Evolutionary conservation across 2,113 vertebrate genomes (phyloP).

Genomic region (Castor canadensis): DNA sequence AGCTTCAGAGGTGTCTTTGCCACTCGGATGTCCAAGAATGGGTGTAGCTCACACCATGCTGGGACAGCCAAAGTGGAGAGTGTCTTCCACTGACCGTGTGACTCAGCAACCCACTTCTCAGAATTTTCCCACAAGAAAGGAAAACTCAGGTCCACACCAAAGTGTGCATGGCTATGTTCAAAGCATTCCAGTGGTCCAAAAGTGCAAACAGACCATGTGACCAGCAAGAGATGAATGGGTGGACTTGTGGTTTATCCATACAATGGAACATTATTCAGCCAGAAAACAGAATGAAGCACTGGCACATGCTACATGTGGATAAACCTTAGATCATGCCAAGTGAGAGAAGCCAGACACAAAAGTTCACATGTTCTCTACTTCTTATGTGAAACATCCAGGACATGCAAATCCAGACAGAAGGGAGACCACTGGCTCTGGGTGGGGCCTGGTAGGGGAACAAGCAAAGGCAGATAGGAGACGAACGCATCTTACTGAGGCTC

Average conservation of each 20-base stretch:
- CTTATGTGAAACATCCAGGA: accelerated
- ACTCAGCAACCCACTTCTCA: background rate
- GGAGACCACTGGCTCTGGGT: background rate
- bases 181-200: background rate
- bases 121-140: accelerated
- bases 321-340: accelerated
- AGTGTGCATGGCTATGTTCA: accelerated
- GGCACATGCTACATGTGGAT: accelerated
- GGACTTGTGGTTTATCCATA: accelerated
- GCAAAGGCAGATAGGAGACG: background rate
- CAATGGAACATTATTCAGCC: accelerated
- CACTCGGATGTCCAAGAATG: accelerated
- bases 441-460: no score
- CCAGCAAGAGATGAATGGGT: accelerated
- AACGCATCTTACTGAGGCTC: background rate
- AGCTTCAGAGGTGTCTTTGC: background rate
- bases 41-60: background rate
- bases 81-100: accelerated
- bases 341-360: background rate
- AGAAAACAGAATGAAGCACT: accelerated
- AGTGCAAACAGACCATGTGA: accelerated
- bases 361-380: accelerated
- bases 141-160: no score
- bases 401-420: background rate
- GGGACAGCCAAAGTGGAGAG: no score